Conservation (phyloP, 2,888 invertebrate species). For the Lepidochrysops patricia region DNA sequence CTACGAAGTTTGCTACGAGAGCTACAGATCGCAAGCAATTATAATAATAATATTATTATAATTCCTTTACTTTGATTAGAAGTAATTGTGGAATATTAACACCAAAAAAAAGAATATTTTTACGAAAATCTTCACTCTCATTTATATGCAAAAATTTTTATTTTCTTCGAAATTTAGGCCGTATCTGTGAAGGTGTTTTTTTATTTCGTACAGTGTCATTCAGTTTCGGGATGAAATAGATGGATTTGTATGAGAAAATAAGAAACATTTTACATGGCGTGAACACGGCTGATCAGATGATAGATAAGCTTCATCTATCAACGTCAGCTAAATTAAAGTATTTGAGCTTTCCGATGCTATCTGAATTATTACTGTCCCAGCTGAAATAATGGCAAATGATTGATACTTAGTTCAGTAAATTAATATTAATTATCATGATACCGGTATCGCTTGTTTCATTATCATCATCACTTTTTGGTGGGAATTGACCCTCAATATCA, state of each 20-base stretch:
- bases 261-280: slow-evolving; percentile 1
- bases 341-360: slow-evolving; percentile 10
- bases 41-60: no score
- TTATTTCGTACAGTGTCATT: background rate
- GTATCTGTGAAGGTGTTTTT: background rate
- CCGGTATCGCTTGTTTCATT: background rate
- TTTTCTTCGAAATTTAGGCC: background rate
- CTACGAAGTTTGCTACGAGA: background rate
- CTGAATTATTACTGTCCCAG: slow-evolving; percentile 3
- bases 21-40: no score
- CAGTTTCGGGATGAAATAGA: background rate
- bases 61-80: no score
- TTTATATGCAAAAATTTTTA: no score
- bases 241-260: background rate
- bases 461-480: no score
- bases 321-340: slow-evolving; percentile 52
- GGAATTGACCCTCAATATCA: no score
- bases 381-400: background rate
- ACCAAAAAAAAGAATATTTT: no score
- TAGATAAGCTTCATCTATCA: slow-evolving; percentile 43
- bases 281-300: slow-evolving; percentile 19
- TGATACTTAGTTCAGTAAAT: slow-evolving; percentile 19
- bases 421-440: background rate
- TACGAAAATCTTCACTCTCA: no score
- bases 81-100: no score